Evolutionary conservation across 1,140 invertebrate species (phyloP).

Genomic region (Druon quercuslanigerum): DNA sequence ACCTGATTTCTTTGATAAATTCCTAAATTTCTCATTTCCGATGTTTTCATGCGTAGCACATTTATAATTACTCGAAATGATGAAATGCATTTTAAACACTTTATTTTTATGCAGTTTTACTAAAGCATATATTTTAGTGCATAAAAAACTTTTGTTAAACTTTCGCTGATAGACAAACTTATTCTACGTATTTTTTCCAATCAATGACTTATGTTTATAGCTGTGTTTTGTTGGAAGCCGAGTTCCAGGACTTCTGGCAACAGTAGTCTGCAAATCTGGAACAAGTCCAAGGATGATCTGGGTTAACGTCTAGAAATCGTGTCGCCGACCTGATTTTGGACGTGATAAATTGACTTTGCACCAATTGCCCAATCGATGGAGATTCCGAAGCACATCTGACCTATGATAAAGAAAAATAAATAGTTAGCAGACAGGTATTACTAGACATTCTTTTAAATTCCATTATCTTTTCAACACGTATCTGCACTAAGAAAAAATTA

Average conservation of each 20-base stretch:
- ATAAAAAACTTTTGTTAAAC: no score
- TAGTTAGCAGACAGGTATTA: background rate
- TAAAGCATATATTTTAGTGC: no score
- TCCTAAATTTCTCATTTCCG: no score
- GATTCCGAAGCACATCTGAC: background rate
- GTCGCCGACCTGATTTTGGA: conserved; percentile 50
- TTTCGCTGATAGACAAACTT: background rate
- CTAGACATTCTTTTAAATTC: no score
- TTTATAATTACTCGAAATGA: no score
- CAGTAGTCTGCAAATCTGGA: conserved; percentile 57
- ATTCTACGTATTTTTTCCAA: background rate
- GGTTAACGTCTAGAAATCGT: conserved; percentile 63
- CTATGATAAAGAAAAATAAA: background rate
- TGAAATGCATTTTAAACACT: no score
- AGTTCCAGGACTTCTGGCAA: conserved; percentile 56
- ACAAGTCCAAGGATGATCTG: conserved; percentile 65
- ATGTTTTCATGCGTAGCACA: no score
- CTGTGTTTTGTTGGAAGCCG: conserved; percentile 1
- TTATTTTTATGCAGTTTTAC: no score
- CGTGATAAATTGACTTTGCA: conserved; percentile 40
- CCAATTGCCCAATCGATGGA: conserved; percentile 5
- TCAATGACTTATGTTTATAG: conserved; percentile 31
- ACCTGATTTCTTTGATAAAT: no score
- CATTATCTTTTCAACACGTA: no score
- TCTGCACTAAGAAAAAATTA: no score